Base-by-base conservation (phyloP, 2,888 invertebrate species). In the Eupithecia insigniata region DNA sequence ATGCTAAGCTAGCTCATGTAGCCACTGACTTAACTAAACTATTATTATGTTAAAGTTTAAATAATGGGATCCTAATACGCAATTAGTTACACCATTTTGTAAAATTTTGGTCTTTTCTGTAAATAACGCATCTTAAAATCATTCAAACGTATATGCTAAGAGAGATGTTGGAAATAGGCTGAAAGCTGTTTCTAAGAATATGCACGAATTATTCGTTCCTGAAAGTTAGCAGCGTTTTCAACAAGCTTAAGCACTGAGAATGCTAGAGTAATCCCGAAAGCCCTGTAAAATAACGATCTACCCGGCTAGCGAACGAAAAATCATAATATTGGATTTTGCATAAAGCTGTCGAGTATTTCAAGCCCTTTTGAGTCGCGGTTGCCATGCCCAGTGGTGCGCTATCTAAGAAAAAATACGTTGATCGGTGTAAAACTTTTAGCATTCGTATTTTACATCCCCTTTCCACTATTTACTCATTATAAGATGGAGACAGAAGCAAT, bases 1-100 rank as follows among this genome's bases (percentile, higher is more conserved):
- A 80, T 80, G 81, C 84, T 88, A 87, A 88, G 83, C 87, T 87
- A 89, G 83, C 83, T 84, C 84, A 84, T 84, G 87, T 83, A 80
- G 79, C 79, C 81, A 87, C 87, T 84, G 85, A 87, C 83, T 88
- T 82, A 85, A 81, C 79, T 81, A 81, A 84, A 80, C 82, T 55
- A 5, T 26, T 55, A 55, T 55, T 55, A 26, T 55, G 55, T 26
- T 26, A 26, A 55, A 26, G 3, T 55, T 55, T 51, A 22, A 10
- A 51, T 26, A 26, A 26, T 55, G 26, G 12, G 2, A 51, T 51
- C 10, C 2, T 51, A 10, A n/a, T 18, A 22, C 10, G 46, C 46
- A 46, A 46, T 51, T 51, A n/a, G n/a, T 22, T 10, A 51, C 7
- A 51, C 0, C 1, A 22, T 51, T 51, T 22, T n/a, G 7, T 7